Evolutionary conservation across 2,797 vertebrate genomes (phyloP), one percentile per base, ranked within the genome.

Genomic region (Hyperoplus immaculatus): DNA sequence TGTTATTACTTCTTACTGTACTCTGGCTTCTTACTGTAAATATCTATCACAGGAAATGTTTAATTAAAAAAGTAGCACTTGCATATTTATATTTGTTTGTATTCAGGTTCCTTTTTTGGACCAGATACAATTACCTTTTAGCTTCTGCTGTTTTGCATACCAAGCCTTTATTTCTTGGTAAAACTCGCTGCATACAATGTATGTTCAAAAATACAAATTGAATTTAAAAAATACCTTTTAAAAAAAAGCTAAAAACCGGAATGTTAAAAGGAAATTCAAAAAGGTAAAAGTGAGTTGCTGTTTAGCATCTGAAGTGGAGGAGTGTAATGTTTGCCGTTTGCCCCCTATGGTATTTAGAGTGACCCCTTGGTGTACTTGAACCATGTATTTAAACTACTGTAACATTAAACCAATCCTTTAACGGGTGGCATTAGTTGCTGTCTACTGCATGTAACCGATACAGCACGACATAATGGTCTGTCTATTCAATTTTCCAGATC

Each of bases 81-180:
- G 94, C 91, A 95, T 93, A 91, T 92, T 91, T 90, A 88, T 73
- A 45, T 83, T 75, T 84, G 41, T 29, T 59, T 45, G 39, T 16
- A 21, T 56, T 63, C 21, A 54, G 75, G 59, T 81, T 85, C 46
- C 68, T 50, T 75, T 59, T 68, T 78, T 80, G 88, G 86, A 85
- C 83, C 89, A 58, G 78, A 86, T 93, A 72, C 94, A 85, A 88
- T 91, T 95, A 98, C 97, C 97, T 98, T 97, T 98, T 63, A 98
- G 90, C 92, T 97, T 98, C 95, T 98, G 96, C 85, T 98, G 97
- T 93, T 97, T 97, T 95, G 97, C 96, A 87, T 96, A 98, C 92
- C 97, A 96, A 78, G 97, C 96, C 87, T 98, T 99, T 92, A 97
- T 93, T 92, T 98, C 97, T 93, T 97, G 97, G 94, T 98, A 97